Evolutionary conservation across 2,113 vertebrate species (phyloP).

Genomic region (Gasterosteus aculeatus): DNA sequence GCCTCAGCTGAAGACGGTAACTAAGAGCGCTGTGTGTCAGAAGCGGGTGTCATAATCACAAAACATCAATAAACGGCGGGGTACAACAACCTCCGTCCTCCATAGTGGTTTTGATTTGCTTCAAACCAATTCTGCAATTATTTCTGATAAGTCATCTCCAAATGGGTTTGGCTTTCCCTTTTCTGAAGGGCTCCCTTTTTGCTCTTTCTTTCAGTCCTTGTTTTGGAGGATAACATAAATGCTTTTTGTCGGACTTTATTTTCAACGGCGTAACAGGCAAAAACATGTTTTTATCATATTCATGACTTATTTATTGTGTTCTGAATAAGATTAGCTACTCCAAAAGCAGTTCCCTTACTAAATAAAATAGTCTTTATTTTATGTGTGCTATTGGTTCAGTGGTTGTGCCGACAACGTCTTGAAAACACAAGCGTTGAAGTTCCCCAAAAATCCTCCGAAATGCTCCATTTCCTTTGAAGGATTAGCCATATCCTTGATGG

Average conservation of each 20-base stretch:
- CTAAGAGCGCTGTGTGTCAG: conserved; percentile 31
- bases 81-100: conserved; percentile 42
- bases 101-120: conserved; percentile 50
- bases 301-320: background rate
- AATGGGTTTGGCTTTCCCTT: conserved; percentile 49
- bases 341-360: background rate
- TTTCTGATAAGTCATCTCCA: conserved; percentile 52
- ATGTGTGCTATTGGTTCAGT: background rate
- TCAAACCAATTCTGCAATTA: conserved; percentile 42
- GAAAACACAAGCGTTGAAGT: background rate
- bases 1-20: conserved; percentile 36
- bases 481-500: background rate
- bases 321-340: background rate
- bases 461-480: background rate
- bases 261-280: no score
- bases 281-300: background rate
- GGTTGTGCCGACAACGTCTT: background rate
- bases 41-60: conserved; percentile 41
- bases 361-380: background rate
- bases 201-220: conserved; percentile 15
- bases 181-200: conserved; percentile 34
- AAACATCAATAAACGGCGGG: conserved; percentile 43
- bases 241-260: conserved; percentile 22
- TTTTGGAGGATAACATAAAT: conserved; percentile 38
- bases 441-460: background rate